phyloP scores from a whole-genome alignment of 30 jellyfish, hydroid and myxozoan species.

The Catostylus mosaicus region DNA sequence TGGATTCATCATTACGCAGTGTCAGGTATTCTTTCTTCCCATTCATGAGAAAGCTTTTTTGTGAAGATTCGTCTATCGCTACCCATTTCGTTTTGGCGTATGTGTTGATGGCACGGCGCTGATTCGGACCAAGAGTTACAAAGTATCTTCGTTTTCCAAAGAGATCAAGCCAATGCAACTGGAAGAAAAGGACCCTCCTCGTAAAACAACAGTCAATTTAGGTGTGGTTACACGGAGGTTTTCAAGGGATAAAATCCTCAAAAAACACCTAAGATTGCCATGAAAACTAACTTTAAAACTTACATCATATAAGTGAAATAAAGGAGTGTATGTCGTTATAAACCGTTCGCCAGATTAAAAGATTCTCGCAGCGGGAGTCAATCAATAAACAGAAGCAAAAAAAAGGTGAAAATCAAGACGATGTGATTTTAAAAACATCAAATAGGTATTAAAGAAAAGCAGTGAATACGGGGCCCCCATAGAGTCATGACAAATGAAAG shows the following conservation, averaged over 20 bases:
- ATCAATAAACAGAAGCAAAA: no score
- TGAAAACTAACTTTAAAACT: no score
- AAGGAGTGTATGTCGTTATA: no score
- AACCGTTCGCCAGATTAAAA: no score
- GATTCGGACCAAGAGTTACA: slow-evolving; percentile 75
- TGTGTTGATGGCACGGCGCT: slow-evolving; percentile 74
- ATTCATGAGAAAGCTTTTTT: slow-evolving; percentile 44
- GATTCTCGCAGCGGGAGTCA: no score
- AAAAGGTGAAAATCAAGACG: no score
- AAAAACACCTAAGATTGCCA: no score
- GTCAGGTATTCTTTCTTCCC: slow-evolving; percentile 49
- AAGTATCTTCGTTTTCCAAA: slow-evolving; percentile 67
- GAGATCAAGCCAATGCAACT: slow-evolving; percentile 89
- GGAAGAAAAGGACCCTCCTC: slow-evolving; percentile 18
- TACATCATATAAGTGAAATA: no score
- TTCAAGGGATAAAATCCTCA: neutral
- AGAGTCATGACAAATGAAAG: no score
- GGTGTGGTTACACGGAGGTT: neutral
- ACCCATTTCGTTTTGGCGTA: slow-evolving; percentile 86
- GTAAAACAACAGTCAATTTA: neutral
- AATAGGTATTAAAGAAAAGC: no score
- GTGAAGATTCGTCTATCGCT: slow-evolving; percentile 75
- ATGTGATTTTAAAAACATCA: no score
- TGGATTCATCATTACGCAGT: slow-evolving; percentile 33
- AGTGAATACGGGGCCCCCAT: no score